phyloP scores from a whole-genome alignment of 2,113 vertebrate genomes.

The Cavia porcellus region DNA sequence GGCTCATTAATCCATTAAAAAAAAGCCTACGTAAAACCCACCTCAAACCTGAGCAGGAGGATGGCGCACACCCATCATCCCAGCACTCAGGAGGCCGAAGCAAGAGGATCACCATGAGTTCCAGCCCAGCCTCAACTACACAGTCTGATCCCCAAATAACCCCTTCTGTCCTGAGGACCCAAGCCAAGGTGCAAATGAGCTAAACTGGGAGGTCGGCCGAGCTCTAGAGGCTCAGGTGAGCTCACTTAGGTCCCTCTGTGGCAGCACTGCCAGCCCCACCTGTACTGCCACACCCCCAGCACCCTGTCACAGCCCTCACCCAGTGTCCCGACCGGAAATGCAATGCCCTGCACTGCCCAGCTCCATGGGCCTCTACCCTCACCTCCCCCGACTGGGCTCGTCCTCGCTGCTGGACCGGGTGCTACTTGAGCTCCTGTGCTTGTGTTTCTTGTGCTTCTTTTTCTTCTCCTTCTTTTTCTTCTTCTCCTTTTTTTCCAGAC shows the following conservation, averaged over 20 bases:
- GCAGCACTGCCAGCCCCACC: not conserved
- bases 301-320: not conserved
- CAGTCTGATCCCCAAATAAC: not conserved
- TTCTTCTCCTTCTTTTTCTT: slow-evolving; percentile 92
- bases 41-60: not conserved
- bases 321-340: not conserved
- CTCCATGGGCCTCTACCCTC: not conserved
- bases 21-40: not conserved
- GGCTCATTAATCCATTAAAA: slow-evolving; percentile 54
- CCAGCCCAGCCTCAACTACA: not conserved
- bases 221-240: not conserved
- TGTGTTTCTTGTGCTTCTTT: slow-evolving; percentile 92
- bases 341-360: not conserved
- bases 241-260: not conserved
- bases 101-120: not conserved
- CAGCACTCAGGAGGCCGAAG: not conserved
- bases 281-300: not conserved
- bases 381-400: slow-evolving; percentile 84
- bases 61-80: not conserved
- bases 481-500: slow-evolving; percentile 94
- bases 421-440: slow-evolving; percentile 86
- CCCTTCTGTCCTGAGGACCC: not conserved
- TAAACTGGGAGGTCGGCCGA: not conserved
- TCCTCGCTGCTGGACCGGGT: slow-evolving; percentile 88
- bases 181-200: not conserved